Evolutionary conservation across 2,113 vertebrate genomes (phyloP).

Genomic region (Ovis canadensis): DNA sequence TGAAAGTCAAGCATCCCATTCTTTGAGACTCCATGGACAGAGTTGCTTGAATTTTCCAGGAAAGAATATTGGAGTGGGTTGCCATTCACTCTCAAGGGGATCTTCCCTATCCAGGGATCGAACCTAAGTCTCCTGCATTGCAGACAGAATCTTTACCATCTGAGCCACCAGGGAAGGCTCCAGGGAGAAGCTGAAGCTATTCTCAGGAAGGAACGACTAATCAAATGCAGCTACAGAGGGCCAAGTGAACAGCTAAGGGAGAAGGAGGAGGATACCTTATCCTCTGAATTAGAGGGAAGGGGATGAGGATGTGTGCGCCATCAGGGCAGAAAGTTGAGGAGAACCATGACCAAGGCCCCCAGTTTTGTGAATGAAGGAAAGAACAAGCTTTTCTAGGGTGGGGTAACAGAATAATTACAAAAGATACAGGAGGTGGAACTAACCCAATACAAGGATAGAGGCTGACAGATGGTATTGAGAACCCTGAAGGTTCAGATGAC

Average conservation of each 20-base stretch:
- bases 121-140: neutral
- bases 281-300: neutral
- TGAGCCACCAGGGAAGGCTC: neutral
- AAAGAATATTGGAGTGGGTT: neutral
- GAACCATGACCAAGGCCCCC: neutral
- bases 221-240: neutral
- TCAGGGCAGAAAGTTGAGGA: neutral
- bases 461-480: neutral
- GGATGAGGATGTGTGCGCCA: too few relatives aligned
- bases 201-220: neutral
- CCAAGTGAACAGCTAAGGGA: neutral
- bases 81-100: neutral
- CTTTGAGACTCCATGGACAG: neutral
- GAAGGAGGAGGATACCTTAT: neutral
- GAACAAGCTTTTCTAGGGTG: neutral
- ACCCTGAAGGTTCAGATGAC: neutral
- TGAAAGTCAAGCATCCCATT: neutral
- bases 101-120: neutral
- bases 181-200: neutral
- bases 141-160: neutral
- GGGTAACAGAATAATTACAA: neutral
- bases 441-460: neutral
- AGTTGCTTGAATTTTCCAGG: neutral
- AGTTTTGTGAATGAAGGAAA: neutral
- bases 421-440: neutral